Conservation (phyloP, 2,113 vertebrate genomes). For the Psettodes erumei region DNA sequence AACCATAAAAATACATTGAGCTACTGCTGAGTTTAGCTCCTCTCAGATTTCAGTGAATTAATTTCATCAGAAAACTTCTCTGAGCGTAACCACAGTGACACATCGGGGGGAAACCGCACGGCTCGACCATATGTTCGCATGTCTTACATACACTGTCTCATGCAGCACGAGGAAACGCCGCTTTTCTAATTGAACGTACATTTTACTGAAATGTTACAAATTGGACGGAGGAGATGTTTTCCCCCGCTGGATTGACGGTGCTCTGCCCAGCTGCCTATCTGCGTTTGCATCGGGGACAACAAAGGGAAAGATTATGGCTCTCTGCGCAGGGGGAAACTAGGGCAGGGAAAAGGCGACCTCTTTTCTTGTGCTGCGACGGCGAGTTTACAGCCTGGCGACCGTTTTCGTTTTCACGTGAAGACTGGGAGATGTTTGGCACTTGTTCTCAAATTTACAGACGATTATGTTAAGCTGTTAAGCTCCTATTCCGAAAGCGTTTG, state of each 20-base stretch:
- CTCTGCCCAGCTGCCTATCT: slow-evolving; percentile 48
- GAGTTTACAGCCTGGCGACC: slow-evolving; percentile 34
- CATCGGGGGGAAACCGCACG: slow-evolving; percentile 66
- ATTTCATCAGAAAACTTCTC: slow-evolving; percentile 66
- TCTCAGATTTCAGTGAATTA: slow-evolving; percentile 59
- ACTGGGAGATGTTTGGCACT: slow-evolving; percentile 11
- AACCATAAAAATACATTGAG: slow-evolving; percentile 44
- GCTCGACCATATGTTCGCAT: slow-evolving; percentile 47
- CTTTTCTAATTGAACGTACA: slow-evolving; percentile 57
- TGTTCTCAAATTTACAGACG: slow-evolving; percentile 21
- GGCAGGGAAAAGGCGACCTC: slow-evolving; percentile 67
- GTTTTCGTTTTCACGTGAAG: slow-evolving; percentile 5
- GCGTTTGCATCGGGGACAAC: slow-evolving; percentile 60
- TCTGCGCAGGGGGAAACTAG: slow-evolving; percentile 64
- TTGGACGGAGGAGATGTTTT: slow-evolving; percentile 10
- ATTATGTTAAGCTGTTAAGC: slow-evolving; percentile 16
- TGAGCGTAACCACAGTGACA: slow-evolving; percentile 68
- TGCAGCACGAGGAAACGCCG: slow-evolving; percentile 8
- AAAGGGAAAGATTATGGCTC: slow-evolving; percentile 70
- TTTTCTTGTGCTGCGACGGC: slow-evolving; percentile 35
- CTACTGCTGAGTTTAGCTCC: slow-evolving; percentile 36
- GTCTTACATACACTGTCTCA: slow-evolving; percentile 45
- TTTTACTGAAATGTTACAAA: slow-evolving; percentile 54
- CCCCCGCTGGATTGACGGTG: slow-evolving; percentile 24
- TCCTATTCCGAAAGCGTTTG: not conserved